These are phyloP conservation scores for Helogale parvula DNA, from an alignment of 2,113 vertebrate genomes.

Conservation along the genomic window DNA sequence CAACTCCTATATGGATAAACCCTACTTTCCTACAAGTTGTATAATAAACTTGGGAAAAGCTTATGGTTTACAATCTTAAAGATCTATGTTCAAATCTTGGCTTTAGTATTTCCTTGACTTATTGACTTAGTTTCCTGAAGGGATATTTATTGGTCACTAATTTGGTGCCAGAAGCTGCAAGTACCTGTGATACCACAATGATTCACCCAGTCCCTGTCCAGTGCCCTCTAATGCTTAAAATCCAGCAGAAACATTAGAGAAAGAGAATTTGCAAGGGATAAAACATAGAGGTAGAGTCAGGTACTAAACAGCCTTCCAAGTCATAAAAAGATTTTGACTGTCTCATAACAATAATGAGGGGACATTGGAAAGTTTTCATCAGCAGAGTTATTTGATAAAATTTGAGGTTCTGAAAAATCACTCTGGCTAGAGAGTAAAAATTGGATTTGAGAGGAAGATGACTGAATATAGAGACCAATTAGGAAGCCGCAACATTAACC, in stretches of 20 bases:
- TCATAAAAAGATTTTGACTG: background rate
- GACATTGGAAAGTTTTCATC: background rate
- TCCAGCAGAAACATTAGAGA: background rate
- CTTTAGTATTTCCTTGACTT: background rate
- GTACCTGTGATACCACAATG: background rate
- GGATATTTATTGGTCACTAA: background rate
- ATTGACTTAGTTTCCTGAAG: background rate
- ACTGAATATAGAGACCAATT: background rate
- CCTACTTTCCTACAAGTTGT: background rate
- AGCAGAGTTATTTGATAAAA: background rate
- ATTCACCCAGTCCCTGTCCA: background rate
- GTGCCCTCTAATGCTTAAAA: background rate
- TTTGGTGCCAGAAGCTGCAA: background rate
- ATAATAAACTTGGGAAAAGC: background rate
- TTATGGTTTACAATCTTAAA: background rate
- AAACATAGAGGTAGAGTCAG: background rate
- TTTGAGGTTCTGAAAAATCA: slow-evolving; percentile 28
- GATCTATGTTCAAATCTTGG: background rate
- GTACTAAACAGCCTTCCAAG: background rate
- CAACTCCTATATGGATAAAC: background rate
- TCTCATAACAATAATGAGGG: background rate
- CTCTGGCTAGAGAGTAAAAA: background rate
- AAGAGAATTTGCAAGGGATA: background rate
- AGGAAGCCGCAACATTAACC: background rate
- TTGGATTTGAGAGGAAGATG: background rate